Evolutionary conservation across 2,888 invertebrate genomes (phyloP).

Genomic region (Biston betularia): DNA sequence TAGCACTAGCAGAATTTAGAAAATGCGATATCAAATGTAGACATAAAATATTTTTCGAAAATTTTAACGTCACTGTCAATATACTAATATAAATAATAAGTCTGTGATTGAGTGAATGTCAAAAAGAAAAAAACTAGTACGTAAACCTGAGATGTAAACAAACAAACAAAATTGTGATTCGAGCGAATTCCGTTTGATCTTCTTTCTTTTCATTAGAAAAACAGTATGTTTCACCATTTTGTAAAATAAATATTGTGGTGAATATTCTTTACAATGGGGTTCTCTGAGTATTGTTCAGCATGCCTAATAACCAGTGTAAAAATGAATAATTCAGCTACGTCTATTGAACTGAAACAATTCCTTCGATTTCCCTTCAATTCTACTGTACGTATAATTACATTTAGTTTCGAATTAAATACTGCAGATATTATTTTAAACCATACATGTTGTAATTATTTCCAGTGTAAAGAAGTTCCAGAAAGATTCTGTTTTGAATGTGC

Average conservation of each 20-base stretch:
- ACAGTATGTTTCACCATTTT: background rate
- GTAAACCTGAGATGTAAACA: background rate
- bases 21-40: no score
- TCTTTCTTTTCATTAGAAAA: background rate
- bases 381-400: slow-evolving; percentile 3
- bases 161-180: background rate
- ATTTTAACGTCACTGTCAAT: no score
- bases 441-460: slow-evolving; percentile 8
- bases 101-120: no score
- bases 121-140: no score
- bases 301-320: slow-evolving; percentile 52
- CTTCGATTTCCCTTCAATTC: background rate
- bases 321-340: slow-evolving; percentile 45
- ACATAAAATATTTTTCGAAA: no score
- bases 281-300: slow-evolving; percentile 47
- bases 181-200: background rate
- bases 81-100: no score
- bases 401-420: no score
- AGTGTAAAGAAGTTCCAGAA: slow-evolving; percentile 22
- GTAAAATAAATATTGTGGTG: background rate
- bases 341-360: slow-evolving; percentile 10
- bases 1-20: no score
- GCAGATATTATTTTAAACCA: background rate
- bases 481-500: slow-evolving; percentile 54
- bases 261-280: slow-evolving; percentile 39